Evolutionary conservation across 2,113 vertebrate genomes (phyloP).

Genomic region (Fregata magnificens): DNA sequence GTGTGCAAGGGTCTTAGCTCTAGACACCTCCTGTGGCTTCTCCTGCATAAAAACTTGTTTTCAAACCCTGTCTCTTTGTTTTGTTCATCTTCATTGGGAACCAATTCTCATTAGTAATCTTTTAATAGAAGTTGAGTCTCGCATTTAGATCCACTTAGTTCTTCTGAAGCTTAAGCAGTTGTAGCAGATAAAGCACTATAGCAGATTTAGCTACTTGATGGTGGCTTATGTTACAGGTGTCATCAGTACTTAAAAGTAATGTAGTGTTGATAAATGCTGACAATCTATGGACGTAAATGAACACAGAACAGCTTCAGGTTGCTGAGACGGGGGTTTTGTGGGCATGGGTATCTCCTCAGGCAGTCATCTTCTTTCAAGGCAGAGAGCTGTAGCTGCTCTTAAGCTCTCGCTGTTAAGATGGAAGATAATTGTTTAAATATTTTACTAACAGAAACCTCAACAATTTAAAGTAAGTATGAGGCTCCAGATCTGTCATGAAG

Average conservation of each 20-base stretch:
- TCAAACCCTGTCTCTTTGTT: background rate
- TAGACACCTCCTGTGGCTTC: background rate
- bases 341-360: background rate
- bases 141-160: background rate
- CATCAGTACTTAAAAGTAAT: background rate
- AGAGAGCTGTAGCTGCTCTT: background rate
- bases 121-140: background rate
- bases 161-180: background rate
- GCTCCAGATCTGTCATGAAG: background rate
- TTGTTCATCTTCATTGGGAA: background rate
- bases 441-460: background rate
- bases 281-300: background rate
- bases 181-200: background rate
- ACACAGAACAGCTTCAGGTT: background rate
- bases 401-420: background rate
- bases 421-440: background rate
- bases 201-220: background rate
- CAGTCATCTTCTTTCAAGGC: background rate
- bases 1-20: background rate
- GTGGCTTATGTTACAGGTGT: background rate
- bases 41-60: background rate
- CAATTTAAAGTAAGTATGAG: background rate
- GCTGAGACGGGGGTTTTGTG: background rate
- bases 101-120: background rate
- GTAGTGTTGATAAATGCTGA: background rate